Percentiles rank a stretch among this genome's conserved stretches.
These are phyloP conservation scores for Synanthedon formicaeformis DNA, from an alignment of 2,888 invertebrate species.

Conservation along the genomic window DNA sequence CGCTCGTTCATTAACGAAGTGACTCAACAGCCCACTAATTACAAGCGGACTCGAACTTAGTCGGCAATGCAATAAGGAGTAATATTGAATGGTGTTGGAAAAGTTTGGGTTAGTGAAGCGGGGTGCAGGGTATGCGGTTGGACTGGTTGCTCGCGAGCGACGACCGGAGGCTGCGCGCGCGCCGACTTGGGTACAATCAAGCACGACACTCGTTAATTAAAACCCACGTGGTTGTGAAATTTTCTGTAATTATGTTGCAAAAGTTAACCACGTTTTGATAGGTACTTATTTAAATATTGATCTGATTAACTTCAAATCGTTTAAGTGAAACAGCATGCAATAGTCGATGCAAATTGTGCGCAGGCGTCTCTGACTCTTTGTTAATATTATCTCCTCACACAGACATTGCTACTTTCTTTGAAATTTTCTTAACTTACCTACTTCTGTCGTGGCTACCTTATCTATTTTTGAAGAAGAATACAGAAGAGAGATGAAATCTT, in stretches of 20 bases:
- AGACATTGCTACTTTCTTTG: no score
- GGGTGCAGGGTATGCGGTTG: slow-evolving; percentile 45
- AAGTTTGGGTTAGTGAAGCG: slow-evolving; percentile 47
- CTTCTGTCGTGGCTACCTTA: no score
- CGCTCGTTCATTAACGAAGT: slow-evolving; percentile 14
- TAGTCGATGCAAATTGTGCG: no score
- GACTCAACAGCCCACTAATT: slow-evolving; percentile 14
- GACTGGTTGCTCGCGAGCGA: slow-evolving; percentile 64
- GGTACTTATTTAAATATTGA: background rate
- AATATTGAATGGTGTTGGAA: slow-evolving; percentile 18
- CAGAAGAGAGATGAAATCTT: no score
- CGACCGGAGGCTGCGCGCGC: slow-evolving; percentile 67
- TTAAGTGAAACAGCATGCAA: no score
- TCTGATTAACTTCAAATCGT: no score
- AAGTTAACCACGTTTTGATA: no score
- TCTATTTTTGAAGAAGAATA: no score
- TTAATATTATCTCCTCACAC: no score
- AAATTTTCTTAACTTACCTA: no score
- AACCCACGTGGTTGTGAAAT: slow-evolving; percentile 29
- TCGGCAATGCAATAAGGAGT: slow-evolving; percentile 13
- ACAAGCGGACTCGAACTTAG: slow-evolving; percentile 15
- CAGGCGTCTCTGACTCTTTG: no score
- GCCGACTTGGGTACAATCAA: slow-evolving; percentile 39
- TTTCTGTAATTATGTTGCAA: no score
- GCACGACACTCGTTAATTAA: slow-evolving; percentile 34